Conservation (phyloP, 1,140 invertebrate genomes). For the Atta colombica region DNA sequence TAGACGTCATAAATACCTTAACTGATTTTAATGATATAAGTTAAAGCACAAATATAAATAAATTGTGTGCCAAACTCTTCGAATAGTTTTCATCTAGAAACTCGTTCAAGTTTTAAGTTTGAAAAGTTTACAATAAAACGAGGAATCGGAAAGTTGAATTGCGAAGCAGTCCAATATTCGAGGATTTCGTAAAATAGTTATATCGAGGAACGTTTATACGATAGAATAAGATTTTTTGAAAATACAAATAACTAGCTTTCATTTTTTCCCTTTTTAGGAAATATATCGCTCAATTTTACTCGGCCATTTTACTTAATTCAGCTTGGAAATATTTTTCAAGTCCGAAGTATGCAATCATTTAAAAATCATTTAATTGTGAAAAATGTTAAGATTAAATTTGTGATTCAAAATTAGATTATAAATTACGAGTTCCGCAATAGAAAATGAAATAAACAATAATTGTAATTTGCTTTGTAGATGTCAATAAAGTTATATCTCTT, state of each 20-base stretch:
- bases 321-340: neutral
- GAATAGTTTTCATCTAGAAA: neutral
- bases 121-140: neutral
- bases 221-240: neutral
- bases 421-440: neutral
- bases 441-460: slow-evolving; percentile 12
- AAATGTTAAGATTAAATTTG: neutral
- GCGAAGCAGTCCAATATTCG: neutral
- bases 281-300: neutral
- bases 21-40: neutral
- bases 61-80: neutral
- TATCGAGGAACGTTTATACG: neutral
- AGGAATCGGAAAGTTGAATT: neutral
- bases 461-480: neutral
- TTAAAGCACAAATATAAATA: neutral
- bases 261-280: neutral
- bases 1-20: neutral
- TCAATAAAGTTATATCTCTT: neutral
- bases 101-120: neutral
- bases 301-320: neutral
- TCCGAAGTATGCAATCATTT: neutral
- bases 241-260: neutral
- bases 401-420: neutral
- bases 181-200: neutral
- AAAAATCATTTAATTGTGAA: neutral